A percentile compares a stretch with the other conserved stretches of the same genome.
These are phyloP conservation scores for Melitaea cinxia DNA, from an alignment of 1,140 invertebrate genomes.

Conservation along the genomic window DNA sequence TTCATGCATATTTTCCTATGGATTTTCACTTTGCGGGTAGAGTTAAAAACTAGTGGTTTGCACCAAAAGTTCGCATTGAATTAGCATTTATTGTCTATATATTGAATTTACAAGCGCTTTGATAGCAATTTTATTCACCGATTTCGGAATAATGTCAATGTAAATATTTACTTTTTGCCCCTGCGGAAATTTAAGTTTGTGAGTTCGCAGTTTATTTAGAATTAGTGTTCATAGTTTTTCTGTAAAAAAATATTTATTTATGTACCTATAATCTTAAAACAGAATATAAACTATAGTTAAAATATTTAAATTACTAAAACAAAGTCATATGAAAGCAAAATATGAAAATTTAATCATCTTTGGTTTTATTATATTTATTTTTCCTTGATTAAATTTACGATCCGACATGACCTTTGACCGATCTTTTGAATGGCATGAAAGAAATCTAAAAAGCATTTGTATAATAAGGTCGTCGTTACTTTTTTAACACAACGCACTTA, in stretches of 20 bases:
- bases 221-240: no score
- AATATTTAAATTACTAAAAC: no score
- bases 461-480: neutral
- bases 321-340: no score
- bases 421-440: slow-evolving; percentile 1
- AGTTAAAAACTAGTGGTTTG: slow-evolving; percentile 57
- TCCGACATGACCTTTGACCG: neutral
- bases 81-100: slow-evolving; percentile 63
- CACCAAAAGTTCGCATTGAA: slow-evolving; percentile 54
- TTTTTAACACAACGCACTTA: neutral
- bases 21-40: slow-evolving; percentile 43
- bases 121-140: slow-evolving; percentile 52
- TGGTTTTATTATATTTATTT: neutral
- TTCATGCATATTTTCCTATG: slow-evolving; percentile 46
- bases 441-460: slow-evolving; percentile 3
- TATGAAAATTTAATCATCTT: no score
- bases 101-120: slow-evolving; percentile 51
- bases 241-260: no score
- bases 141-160: slow-evolving; percentile 41
- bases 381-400: neutral
- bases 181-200: neutral
- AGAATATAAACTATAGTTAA: no score
- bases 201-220: no score
- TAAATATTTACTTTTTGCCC: slow-evolving; percentile 35
- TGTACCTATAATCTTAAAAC: no score